Conservation (phyloP, 1,140 invertebrate species). For the Philaenus spumarius region DNA sequence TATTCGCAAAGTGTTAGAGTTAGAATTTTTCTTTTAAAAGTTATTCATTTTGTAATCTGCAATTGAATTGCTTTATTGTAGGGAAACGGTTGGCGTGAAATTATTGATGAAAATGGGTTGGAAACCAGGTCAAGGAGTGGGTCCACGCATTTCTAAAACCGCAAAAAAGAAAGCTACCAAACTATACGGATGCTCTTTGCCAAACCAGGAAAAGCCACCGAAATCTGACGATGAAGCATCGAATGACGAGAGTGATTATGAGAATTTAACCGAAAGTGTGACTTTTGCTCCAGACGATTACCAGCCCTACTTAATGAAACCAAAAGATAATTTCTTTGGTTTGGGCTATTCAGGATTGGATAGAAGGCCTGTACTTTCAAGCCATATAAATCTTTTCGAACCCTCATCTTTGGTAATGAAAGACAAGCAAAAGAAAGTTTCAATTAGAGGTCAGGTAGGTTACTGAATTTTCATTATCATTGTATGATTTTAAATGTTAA, state of each 20-base stretch:
- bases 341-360: conserved; percentile 87
- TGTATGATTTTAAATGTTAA: background rate
- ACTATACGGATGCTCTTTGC: conserved; percentile 63
- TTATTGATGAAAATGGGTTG: conserved; percentile 85
- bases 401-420: conserved; percentile 8
- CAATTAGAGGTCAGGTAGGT: conserved; percentile 78
- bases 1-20: no score
- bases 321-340: conserved; percentile 77
- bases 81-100: conserved; percentile 79
- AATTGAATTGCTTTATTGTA: conserved; percentile 65
- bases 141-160: conserved; percentile 54
- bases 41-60: conserved; percentile 52
- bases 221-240: background rate
- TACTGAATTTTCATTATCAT: background rate
- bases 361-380: conserved; percentile 46
- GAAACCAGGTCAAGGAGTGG: conserved; percentile 87
- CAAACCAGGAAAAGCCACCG: conserved; percentile 9
- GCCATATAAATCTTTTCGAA: conserved; percentile 42
- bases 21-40: no score
- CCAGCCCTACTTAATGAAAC: conserved; percentile 56
- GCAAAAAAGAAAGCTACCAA: conserved; percentile 48
- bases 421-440: conserved; percentile 51
- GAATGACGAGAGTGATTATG: conserved; percentile 38
- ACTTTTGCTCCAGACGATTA: conserved; percentile 85
- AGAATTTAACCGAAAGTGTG: conserved; percentile 41